Base-by-base conservation (phyloP, 2,888 invertebrate species). In the Chrysina gloriosa region DNA sequence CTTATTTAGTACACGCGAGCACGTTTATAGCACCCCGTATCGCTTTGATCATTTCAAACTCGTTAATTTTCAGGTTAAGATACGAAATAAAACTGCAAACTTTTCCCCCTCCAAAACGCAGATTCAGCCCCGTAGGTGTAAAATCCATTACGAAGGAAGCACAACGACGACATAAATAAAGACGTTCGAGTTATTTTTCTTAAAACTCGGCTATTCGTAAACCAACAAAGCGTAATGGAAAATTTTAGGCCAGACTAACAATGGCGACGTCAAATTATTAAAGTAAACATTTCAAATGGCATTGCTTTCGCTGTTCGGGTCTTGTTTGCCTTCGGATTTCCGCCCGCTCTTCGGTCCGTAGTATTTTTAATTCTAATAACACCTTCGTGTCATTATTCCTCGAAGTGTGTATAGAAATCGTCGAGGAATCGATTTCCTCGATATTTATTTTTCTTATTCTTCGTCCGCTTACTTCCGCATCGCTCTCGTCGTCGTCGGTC, bases 211-310 rank as follows among this genome's bases (percentile, higher is more conserved):
- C 50, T 25, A 42, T 50, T 23, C 27, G 27, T 11, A 27, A 50
- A 50, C 7, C 50, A 50, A 27, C 50, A 50, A 50, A 50, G 50
- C 50, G 50, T 50, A 50, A 50, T 25, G 27, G 27, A 50, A 50
- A 50, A 27, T 50, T 9, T 50, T 50, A 50, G 27, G 27, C 5
- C 25, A 14, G 23, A 50, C 27, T 50, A 50, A 50, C 50, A 50
- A 27, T 50, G 23, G 23, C 21, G 23, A 23, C 21, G 50, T 50
- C 50, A 50, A 50, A 50, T 50, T 50, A 50, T 29, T 14, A 50
- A 50, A 14, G 50, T 29, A 50, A 50, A 50, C 50, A 50, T 29
- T 29, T 50, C 50, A 50, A 21, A 6, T 11, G 11, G 29, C 14
- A 6, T 50, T 50, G 5, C 27, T 27, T 27, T 27, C 27, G 27